Percentiles rank a stretch among this genome's conserved stretches.
Conservation (phyloP, 2,888 invertebrate species). For the Ormyrus labotus region DNA sequence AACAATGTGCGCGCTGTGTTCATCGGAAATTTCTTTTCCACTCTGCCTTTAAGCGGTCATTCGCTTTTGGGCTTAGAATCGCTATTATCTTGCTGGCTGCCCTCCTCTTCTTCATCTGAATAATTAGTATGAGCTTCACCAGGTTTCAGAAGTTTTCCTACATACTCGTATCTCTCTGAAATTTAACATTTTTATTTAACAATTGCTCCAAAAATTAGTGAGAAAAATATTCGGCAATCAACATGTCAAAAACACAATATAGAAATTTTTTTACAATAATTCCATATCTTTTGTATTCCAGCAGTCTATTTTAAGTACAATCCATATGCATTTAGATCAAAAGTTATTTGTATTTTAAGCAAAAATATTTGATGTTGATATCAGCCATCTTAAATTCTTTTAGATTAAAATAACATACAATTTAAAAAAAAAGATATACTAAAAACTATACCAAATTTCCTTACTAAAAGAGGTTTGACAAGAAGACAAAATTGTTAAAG, state of each 20-base stretch:
- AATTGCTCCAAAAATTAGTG: no score
- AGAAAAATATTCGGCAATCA: no score
- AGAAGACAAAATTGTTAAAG: constrained; percentile 1
- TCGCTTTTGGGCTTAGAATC: constrained; percentile 75
- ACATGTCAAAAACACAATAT: no score
- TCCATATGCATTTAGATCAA: no score
- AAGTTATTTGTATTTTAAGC: background rate
- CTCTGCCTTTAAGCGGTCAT: constrained; percentile 66
- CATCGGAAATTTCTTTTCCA: constrained; percentile 60
- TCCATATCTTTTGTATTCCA: no score
- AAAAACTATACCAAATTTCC: no score
- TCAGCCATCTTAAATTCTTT: background rate
- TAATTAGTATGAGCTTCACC: constrained; percentile 94
- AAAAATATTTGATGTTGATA: background rate
- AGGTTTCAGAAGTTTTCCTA: constrained; percentile 92
- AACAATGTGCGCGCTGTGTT: constrained; percentile 67
- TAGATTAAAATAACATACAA: background rate
- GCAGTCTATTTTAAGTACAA: no score
- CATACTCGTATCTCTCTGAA: constrained; percentile 94
- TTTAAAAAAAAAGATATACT: background rate
- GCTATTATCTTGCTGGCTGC: constrained; percentile 71
- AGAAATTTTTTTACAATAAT: no score
- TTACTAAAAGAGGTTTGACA: background rate
- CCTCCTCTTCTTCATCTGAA: constrained; percentile 90
- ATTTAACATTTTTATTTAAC: constrained; percentile 58